Percentiles rank a stretch among this genome's conserved stretches.
phyloP scores from a whole-genome alignment of 1,140 invertebrate genomes.

The Sitophilus oryzae region DNA sequence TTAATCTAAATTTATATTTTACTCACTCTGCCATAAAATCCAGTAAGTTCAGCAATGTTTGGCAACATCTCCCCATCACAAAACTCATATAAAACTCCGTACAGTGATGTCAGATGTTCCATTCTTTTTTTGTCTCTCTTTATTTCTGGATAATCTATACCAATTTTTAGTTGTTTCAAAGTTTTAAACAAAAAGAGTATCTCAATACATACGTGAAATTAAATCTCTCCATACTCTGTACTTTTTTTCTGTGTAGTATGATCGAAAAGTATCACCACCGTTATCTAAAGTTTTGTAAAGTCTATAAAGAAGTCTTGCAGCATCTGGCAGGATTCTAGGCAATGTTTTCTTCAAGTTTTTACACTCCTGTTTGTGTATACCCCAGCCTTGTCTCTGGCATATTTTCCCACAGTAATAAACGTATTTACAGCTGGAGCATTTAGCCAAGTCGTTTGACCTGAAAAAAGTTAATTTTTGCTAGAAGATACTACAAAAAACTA shows the following conservation, averaged over 20 bases:
- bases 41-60: slow-evolving; percentile 71
- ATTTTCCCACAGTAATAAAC: slow-evolving; percentile 68
- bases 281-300: slow-evolving; percentile 64
- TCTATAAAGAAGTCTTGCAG: slow-evolving; percentile 55
- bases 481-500: slow-evolving; percentile 14
- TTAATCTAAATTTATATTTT: neutral
- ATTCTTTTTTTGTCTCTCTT: slow-evolving; percentile 63
- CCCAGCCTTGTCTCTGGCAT: slow-evolving; percentile 73
- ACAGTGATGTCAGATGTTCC: slow-evolving; percentile 68
- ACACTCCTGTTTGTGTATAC: slow-evolving; percentile 72
- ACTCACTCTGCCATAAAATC: slow-evolving; percentile 72
- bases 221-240: slow-evolving; percentile 74
- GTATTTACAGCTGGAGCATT: slow-evolving; percentile 74
- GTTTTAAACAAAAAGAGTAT: neutral
- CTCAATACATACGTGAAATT: slow-evolving; percentile 69
- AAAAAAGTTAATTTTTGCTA: no score
- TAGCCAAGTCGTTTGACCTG: slow-evolving; percentile 58
- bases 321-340: slow-evolving; percentile 64
- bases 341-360: slow-evolving; percentile 58
- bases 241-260: slow-evolving; percentile 60
- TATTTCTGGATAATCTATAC: slow-evolving; percentile 68
- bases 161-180: no score
- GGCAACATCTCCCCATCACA: slow-evolving; percentile 58
- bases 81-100: slow-evolving; percentile 60
- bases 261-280: slow-evolving; percentile 57